Percentiles rank a stretch among this genome's conserved stretches.
phyloP scores from a whole-genome alignment of 2,797 vertebrate genomes.

The Rhynchonycteris naso region DNA sequence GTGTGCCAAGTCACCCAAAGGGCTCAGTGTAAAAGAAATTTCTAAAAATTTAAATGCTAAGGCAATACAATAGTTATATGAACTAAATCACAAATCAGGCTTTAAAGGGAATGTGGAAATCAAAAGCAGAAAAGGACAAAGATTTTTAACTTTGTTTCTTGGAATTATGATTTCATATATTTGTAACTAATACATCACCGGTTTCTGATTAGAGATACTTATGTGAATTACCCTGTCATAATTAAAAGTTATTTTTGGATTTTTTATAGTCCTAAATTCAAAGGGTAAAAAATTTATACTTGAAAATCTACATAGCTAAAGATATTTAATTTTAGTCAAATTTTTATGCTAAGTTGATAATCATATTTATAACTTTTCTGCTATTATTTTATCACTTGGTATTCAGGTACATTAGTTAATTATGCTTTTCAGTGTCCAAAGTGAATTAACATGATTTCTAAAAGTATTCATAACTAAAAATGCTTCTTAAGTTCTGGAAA shows the following conservation, averaged over 20 bases:
- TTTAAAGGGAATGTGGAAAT: not conserved
- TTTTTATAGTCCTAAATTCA: not conserved
- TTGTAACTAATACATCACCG: not conserved
- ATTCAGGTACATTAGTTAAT: not conserved
- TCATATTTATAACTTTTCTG: not conserved
- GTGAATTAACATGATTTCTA: not conserved
- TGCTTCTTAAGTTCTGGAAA: not conserved
- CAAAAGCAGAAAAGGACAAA: not conserved
- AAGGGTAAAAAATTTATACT: not conserved
- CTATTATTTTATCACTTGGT: not conserved
- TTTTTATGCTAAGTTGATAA: conserved; percentile 25
- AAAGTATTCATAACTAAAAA: not conserved
- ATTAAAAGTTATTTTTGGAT: conserved; percentile 8
- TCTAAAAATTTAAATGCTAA: not conserved
- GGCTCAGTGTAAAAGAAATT: not conserved
- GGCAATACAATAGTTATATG: not conserved
- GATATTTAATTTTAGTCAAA: not conserved
- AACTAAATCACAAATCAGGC: not conserved
- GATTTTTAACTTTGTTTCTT: not conserved
- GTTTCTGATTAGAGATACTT: not conserved
- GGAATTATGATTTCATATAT: not conserved
- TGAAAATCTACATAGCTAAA: conserved; percentile 26
- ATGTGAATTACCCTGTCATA: not conserved
- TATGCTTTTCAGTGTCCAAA: not conserved
- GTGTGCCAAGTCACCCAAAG: not conserved